Evolutionary conservation across 2,797 vertebrate genomes (phyloP).

Genomic region (Urocyon cinereoargenteus): DNA sequence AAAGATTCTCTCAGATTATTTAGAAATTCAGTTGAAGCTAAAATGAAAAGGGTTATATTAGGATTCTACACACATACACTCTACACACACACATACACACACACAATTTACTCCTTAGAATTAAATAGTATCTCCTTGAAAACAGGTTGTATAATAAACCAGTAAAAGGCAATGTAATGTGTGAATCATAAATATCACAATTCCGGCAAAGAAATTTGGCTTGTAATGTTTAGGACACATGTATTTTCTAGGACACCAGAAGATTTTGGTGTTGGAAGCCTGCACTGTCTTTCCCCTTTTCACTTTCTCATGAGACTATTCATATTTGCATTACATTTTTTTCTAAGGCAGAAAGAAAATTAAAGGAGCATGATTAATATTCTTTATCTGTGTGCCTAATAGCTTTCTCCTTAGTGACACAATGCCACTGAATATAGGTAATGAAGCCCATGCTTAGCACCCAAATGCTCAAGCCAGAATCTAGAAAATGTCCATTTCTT

Average conservation of each 20-base stretch:
- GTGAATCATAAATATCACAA: slow-evolving; percentile 64
- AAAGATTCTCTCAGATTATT: slow-evolving; percentile 15
- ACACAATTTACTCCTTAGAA: slow-evolving; percentile 57
- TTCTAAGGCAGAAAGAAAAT: slow-evolving; percentile 36
- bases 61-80: neutral
- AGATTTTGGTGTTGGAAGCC: slow-evolving; percentile 65
- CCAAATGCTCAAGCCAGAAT: neutral
- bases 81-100: neutral
- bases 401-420: neutral
- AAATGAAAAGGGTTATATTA: slow-evolving; percentile 36
- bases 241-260: slow-evolving; percentile 60
- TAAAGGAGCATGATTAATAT: neutral
- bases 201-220: slow-evolving; percentile 45
- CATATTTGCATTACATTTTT: neutral
- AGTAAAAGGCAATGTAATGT: slow-evolving; percentile 60
- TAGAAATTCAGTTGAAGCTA: slow-evolving; percentile 58
- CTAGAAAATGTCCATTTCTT: neutral
- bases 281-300: slow-evolving; percentile 51
- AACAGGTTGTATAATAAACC: slow-evolving; percentile 51
- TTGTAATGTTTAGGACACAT: slow-evolving; percentile 43
- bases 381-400: neutral
- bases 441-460: neutral
- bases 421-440: neutral
- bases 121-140: slow-evolving; percentile 62
- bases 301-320: neutral